Percentiles rank a stretch among this genome's conserved stretches.
Evolutionary conservation across 2,888 invertebrate species (phyloP).

Genomic region (Stenichneumon culpator): DNA sequence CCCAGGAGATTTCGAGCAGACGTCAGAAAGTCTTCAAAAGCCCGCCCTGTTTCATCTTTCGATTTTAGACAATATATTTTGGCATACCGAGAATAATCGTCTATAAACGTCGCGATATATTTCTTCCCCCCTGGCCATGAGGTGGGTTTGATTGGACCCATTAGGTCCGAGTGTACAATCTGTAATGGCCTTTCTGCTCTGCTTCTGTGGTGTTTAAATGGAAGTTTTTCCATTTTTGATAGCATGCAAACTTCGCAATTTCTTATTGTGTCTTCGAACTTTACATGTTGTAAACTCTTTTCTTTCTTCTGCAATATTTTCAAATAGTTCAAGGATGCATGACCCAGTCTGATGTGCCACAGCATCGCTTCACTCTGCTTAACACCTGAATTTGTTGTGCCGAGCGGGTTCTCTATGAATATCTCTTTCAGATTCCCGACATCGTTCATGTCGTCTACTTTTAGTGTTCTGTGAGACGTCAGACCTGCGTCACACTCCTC

Average conservation of each 20-base stretch:
- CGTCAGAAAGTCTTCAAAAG: constrained; percentile 67
- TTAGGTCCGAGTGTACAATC: constrained; percentile 66
- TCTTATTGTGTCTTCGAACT: constrained; percentile 71
- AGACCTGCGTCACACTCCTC: constrained; percentile 20
- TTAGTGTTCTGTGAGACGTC: constrained; percentile 18
- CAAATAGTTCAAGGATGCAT: constrained; percentile 70
- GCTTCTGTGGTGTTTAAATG: constrained; percentile 59
- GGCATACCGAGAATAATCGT: constrained; percentile 69
- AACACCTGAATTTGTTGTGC: constrained; percentile 13
- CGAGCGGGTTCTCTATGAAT: constrained; percentile 15
- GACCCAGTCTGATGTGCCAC: constrained; percentile 68
- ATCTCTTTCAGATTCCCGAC: constrained; percentile 22
- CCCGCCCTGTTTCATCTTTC: constrained; percentile 68
- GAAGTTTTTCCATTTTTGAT: constrained; percentile 71
- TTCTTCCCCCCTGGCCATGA: constrained; percentile 57
- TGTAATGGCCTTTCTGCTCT: constrained; percentile 63
- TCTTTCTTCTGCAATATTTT: constrained; percentile 70
- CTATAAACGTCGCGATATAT: constrained; percentile 65
- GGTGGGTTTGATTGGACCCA: constrained; percentile 69
- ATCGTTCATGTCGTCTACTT: constrained; percentile 23
- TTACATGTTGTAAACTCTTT: constrained; percentile 64
- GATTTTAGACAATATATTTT: constrained; percentile 67
- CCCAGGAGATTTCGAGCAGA: constrained; percentile 69
- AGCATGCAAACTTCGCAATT: constrained; percentile 70
- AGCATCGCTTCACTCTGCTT: constrained; percentile 54